Base-by-base conservation (phyloP, 1,140 invertebrate genomes). In the Chelonus insularis region DNA sequence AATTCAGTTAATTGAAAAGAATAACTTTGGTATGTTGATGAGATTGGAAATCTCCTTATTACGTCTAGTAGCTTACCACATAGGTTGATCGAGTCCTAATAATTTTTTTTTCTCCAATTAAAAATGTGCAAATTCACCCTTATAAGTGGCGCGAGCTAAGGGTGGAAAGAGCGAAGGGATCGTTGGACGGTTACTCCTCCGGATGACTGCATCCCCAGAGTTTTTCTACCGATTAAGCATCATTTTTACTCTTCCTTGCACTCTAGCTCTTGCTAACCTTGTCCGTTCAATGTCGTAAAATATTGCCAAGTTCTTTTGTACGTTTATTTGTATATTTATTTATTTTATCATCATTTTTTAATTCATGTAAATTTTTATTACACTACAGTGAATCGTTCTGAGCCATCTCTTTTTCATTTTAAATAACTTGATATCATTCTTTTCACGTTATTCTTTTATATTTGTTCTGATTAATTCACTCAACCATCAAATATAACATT, bases 171-270 rank as follows among this genome's bases (percentile, higher is more conserved):
- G 65, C 23, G 34, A 56, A 50, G 0, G n/a, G 45, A 43, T 43
- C 45, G n/a, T 16, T 23, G 59, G 12, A 34, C 11, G 14, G 48
- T 51, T 65, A 60, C 67, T 68, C 62, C 54, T 66, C 66, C 68
- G 71, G 71, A 69, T 75, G 67, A 72, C 69, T 72, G 75, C 67
- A 59, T 45, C 18, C 50, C 54, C 62, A 60, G 62, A 68, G 71
- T 66, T 69, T 76, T 76, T 76, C 73, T 74, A 76, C 76, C 73
- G 77, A 79, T 78, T 79, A 76, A 76, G 78, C 73, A 75, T 79
- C 71, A 75, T 77, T 76, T 76, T 76, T 71, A 43, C 67, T 59
- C 37, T 59, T 62, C 51, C 36, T 34, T 37, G 7, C 1, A 37
- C 1, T n/a, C 23, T 5, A 4, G 48, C 48, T 4, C 1, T 6